These are phyloP conservation scores for Anoura caudifer DNA, from an alignment of 2,113 vertebrate genomes.

Conservation along the genomic window DNA sequence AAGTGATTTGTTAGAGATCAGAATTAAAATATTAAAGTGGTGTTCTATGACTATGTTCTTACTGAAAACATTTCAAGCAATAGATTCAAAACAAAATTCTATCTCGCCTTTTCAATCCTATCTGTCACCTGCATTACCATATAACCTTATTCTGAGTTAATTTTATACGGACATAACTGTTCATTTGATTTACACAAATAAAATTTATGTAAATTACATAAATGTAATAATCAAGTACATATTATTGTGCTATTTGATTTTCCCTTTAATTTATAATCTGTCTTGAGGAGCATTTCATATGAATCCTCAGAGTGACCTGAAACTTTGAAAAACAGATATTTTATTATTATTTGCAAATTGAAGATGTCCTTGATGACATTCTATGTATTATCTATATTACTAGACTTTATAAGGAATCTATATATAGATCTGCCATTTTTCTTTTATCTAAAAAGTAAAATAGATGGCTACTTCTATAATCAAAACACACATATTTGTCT, in stretches of 20 bases:
- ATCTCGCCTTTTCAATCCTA: background rate
- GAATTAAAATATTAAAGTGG: background rate
- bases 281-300: background rate
- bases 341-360: background rate
- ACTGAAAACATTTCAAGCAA: slow-evolving; percentile 1
- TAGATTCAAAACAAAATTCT: background rate
- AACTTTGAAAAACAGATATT: background rate
- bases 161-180: background rate
- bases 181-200: background rate
- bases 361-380: background rate
- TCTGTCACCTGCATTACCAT: background rate
- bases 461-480: background rate
- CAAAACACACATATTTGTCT: background rate
- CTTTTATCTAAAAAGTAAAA: background rate
- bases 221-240: background rate
- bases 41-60: background rate
- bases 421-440: background rate
- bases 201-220: background rate
- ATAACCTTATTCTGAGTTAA: background rate
- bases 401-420: background rate
- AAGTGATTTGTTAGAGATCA: background rate
- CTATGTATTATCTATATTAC: background rate
- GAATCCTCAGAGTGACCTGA: background rate
- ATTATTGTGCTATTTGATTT: background rate
- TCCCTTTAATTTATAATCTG: background rate